Conservation (phyloP, 2,113 vertebrate genomes). For the Todiramphus chloris region DNA sequence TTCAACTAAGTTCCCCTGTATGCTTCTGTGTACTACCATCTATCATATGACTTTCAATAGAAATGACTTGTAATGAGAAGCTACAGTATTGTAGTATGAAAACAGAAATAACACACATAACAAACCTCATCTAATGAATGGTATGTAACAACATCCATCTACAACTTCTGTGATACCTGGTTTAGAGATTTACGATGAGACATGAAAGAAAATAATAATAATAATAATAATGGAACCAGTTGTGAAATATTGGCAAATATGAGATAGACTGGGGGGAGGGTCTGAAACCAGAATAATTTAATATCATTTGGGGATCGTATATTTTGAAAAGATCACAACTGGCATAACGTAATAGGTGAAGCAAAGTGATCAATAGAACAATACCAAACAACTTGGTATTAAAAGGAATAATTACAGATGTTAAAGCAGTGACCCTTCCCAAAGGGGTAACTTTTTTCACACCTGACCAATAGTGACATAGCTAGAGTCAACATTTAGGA, state of each 20-base stretch:
- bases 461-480: background rate
- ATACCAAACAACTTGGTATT: constrained; percentile 23
- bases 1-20: background rate
- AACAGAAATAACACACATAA: background rate
- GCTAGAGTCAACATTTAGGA: background rate
- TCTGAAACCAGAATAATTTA: background rate
- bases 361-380: background rate
- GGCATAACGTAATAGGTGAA: background rate
- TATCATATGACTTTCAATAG: fast-evolving
- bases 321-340: background rate
- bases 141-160: background rate
- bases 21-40: background rate
- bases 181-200: background rate
- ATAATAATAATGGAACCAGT: background rate
- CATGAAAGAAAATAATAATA: background rate
- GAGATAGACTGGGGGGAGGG: fast-evolving
- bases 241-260: background rate
- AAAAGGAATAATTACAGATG: constrained; percentile 54
- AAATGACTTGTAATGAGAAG: background rate
- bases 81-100: background rate
- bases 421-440: background rate
- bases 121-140: background rate
- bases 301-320: background rate
- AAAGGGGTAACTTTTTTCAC: background rate
- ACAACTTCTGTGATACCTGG: background rate